These are phyloP conservation scores for Ichneumoninae sp. DNA, from an alignment of 2,888 invertebrate species.

Conservation along the genomic window DNA sequence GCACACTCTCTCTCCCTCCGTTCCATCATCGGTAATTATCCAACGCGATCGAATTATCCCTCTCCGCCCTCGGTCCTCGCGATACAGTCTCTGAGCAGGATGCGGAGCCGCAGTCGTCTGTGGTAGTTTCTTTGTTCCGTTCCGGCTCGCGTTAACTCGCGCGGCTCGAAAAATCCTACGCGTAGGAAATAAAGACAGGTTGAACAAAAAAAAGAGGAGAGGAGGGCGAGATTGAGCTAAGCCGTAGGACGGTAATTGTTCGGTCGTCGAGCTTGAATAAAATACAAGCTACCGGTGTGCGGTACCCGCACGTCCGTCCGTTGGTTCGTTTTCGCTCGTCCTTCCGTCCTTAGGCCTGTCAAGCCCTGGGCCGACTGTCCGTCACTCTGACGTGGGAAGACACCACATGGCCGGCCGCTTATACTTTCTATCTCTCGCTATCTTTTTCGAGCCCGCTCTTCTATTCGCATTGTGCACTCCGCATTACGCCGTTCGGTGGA, in stretches of 20 bases:
- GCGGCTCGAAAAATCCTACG: conserved; percentile 42
- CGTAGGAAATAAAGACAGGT: conserved; percentile 46
- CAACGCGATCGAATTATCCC: conserved; percentile 54
- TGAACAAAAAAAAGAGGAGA: background rate
- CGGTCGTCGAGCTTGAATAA: conserved; percentile 84
- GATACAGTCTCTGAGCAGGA: conserved; percentile 67
- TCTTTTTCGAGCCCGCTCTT: conserved; percentile 2
- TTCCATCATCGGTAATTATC: conserved; percentile 64
- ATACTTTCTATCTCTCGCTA: conserved; percentile 40
- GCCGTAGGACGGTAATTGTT: conserved; percentile 81
- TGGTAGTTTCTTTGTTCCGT: conserved; percentile 66
- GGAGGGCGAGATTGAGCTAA: conserved; percentile 47
- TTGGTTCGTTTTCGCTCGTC: conserved; percentile 77
- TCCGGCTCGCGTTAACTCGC: conserved; percentile 60
- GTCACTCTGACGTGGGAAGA: conserved; percentile 85
- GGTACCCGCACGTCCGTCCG: conserved; percentile 49
- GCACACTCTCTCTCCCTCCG: conserved; percentile 19
- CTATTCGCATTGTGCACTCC: conserved; percentile 16
- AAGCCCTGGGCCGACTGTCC: conserved; percentile 80
- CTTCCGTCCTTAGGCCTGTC: conserved; percentile 78
- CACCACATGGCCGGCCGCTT: conserved; percentile 75
- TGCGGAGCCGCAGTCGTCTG: conserved; percentile 9
- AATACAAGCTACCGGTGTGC: conserved; percentile 82
- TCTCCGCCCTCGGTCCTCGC: conserved; percentile 55
- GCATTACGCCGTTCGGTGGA: conserved; percentile 49